A percentile compares a stretch with the other conserved stretches of the same genome.
phyloP scores from a whole-genome alignment of 2,797 vertebrate species.

The Garrulus glandarius region DNA sequence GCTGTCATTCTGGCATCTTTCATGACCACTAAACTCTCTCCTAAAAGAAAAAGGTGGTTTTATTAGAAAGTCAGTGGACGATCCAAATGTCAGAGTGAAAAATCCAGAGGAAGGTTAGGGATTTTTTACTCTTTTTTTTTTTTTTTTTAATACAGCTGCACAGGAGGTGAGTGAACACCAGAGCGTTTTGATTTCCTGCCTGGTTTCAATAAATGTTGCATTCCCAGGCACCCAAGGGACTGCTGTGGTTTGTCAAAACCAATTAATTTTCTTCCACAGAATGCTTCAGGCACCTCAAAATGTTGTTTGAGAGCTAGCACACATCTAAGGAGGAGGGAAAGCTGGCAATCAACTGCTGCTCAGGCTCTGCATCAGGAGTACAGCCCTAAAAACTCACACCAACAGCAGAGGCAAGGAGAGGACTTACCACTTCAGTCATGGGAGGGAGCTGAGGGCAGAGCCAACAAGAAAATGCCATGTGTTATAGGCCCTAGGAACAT shows the following conservation, averaged over 20 bases:
- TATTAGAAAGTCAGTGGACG: not conserved
- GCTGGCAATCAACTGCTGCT: not conserved
- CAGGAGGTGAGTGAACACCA: constrained; percentile 53
- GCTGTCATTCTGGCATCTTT: constrained; percentile 1
- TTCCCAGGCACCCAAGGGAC: constrained; percentile 64
- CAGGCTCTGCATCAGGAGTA: not conserved
- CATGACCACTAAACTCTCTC: not conserved
- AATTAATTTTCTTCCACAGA: constrained; percentile 75
- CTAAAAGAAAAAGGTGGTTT: not conserved
- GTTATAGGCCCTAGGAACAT: not conserved
- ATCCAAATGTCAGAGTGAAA: constrained; percentile 24
- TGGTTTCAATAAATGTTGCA: constrained; percentile 61
- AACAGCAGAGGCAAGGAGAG: not conserved
- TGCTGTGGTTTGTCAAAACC: constrained; percentile 76
- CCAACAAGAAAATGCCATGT: not conserved
- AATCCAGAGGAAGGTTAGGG: constrained; percentile 6
- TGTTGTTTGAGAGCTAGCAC: constrained; percentile 1
- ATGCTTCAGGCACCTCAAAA: constrained; percentile 69
- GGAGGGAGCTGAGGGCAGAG: not conserved
- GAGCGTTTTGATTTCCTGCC: constrained; percentile 51
- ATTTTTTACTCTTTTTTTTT: not conserved
- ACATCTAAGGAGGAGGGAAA: constrained; percentile 33
- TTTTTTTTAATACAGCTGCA: not conserved
- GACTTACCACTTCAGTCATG: not conserved
- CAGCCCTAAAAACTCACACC: not conserved